A percentile compares a stretch with the other conserved stretches of the same genome.
Conservation (phyloP, 2,797 vertebrate genomes). For the Pelobates cultripes region DNA sequence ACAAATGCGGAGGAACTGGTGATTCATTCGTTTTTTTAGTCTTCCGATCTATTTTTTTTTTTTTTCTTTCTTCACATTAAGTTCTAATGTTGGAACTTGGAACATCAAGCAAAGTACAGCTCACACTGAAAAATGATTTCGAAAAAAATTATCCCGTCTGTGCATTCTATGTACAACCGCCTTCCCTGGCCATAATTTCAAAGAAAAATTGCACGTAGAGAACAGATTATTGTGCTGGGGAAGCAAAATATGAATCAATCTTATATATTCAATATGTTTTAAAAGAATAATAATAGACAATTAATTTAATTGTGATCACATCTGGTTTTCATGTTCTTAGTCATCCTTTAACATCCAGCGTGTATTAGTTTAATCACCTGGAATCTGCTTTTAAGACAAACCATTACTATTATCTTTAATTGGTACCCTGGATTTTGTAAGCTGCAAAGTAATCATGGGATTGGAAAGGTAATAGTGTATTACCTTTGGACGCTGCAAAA, state of each 20-base stretch:
- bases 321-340: slow-evolving; percentile 27
- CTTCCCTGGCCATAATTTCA: not conserved
- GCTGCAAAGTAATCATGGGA: slow-evolving; percentile 31
- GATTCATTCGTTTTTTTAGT: slow-evolving; percentile 40
- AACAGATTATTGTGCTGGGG: not conserved
- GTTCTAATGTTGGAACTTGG: slow-evolving; percentile 27
- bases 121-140: not conserved
- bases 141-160: slow-evolving; percentile 6
- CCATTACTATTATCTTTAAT: slow-evolving; percentile 41
- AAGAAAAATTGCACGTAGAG: not conserved
- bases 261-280: not conserved
- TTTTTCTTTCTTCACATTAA: slow-evolving; percentile 23
- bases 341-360: slow-evolving; percentile 23
- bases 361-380: slow-evolving; percentile 46
- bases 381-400: slow-evolving; percentile 46
- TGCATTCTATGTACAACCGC: not conserved
- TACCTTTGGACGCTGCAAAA: not conserved
- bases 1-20: slow-evolving; percentile 53
- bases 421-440: slow-evolving; percentile 39
- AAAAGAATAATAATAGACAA: slow-evolving; percentile 26
- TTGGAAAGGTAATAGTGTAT: slow-evolving; percentile 30
- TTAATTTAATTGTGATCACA: slow-evolving; percentile 27
- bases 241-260: not conserved
- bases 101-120: not conserved
- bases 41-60: too few relatives aligned